Evolutionary conservation across 2,888 invertebrate species (phyloP).

Genomic region (Dasysyrphus tricinctus): DNA sequence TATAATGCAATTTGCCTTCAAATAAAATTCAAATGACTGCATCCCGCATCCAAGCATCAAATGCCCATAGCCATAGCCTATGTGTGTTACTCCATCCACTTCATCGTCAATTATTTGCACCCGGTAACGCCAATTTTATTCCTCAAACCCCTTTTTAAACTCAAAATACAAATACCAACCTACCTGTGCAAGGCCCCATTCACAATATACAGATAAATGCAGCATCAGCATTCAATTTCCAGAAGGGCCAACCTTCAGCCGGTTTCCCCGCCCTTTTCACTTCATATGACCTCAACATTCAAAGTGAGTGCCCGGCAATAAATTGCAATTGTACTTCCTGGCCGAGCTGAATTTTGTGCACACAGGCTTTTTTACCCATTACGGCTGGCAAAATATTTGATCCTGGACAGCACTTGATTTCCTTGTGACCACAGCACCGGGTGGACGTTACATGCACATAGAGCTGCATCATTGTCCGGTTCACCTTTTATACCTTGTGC

Average conservation of each 20-base stretch:
- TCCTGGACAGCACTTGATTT: constrained; percentile 76
- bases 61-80: not conserved
- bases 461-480: constrained; percentile 62
- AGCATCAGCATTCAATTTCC: constrained; percentile 74
- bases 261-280: constrained; percentile 11
- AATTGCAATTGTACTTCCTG: constrained; percentile 75
- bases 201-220: constrained; percentile 44
- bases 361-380: constrained; percentile 69
- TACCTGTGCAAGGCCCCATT: constrained; percentile 60
- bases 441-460: constrained; percentile 63
- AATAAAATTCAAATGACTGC: constrained; percentile 74
- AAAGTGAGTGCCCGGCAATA: constrained; percentile 69
- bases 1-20: constrained; percentile 68
- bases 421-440: constrained; percentile 75
- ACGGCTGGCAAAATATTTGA: constrained; percentile 74
- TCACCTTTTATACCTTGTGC: constrained; percentile 71
- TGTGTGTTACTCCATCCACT: constrained; percentile 25
- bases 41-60: constrained; percentile 43
- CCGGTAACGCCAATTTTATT: constrained; percentile 73
- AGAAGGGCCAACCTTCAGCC: constrained; percentile 30
- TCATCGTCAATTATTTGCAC: constrained; percentile 74
- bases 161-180: constrained; percentile 24
- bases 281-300: constrained; percentile 59
- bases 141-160: constrained; percentile 5
- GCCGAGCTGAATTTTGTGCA: constrained; percentile 64